Percentiles rank a stretch among this genome's conserved stretches.
Evolutionary conservation across 2,888 invertebrate species (phyloP).

Genomic region (Chrysotoxum bicinctum): DNA sequence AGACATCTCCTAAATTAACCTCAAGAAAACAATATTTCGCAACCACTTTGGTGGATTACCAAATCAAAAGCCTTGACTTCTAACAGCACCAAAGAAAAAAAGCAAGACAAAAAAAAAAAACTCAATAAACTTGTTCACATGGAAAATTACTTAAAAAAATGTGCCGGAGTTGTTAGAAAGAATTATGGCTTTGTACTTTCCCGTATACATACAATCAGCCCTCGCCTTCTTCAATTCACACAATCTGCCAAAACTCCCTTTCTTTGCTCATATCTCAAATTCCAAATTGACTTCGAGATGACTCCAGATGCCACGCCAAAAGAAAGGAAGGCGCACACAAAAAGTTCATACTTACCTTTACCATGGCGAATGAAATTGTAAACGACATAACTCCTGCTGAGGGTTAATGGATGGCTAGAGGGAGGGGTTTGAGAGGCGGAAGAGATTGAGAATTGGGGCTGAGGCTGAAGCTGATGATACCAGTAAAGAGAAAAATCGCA

Average conservation of each 20-base stretch:
- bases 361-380: conserved; percentile 35
- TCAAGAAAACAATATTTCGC: conserved; percentile 6
- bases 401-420: neutral
- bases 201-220: neutral
- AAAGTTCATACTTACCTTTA: neutral
- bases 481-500: conserved; percentile 48
- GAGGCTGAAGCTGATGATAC: neutral
- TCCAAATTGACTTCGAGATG: conserved; percentile 63
- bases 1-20: neutral
- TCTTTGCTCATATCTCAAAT: conserved; percentile 59
- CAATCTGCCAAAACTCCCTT: conserved; percentile 41
- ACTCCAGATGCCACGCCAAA: conserved; percentile 62
- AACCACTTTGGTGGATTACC: conserved; percentile 21
- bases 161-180: conserved; percentile 16
- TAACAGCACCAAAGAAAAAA: neutral
- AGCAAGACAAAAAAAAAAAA: conserved; percentile 13
- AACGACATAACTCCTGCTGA: conserved; percentile 35
- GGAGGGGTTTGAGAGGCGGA: neutral
- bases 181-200: conserved; percentile 34
- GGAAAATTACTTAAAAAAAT: conserved; percentile 39
- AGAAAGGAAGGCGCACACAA: neutral
- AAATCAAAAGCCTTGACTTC: conserved; percentile 37
- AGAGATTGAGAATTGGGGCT: neutral
- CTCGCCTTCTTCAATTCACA: conserved; percentile 1
- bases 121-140: conserved; percentile 26